Evolutionary conservation across 1,140 invertebrate species (phyloP).

Genomic region (Brachionus manjavacas): DNA sequence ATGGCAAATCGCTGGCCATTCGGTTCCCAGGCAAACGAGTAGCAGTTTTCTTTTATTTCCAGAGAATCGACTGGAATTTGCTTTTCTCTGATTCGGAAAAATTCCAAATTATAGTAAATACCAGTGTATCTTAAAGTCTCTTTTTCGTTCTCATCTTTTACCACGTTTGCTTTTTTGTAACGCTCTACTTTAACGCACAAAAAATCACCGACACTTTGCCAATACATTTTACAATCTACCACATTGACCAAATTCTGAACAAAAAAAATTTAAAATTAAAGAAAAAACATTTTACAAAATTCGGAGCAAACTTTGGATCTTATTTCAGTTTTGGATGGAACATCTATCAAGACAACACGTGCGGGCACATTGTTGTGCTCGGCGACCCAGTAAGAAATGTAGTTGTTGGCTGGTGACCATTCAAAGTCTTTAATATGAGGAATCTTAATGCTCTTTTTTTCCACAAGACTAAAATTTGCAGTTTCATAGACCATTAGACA

Average conservation of each 20-base stretch:
- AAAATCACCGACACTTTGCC: slow-evolving; percentile 97
- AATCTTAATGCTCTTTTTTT: slow-evolving; percentile 90
- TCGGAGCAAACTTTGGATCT: slow-evolving; percentile 56
- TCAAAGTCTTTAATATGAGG: slow-evolving; percentile 71
- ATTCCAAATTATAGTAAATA: slow-evolving; percentile 97
- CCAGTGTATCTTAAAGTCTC: slow-evolving; percentile 65
- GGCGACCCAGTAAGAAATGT: slow-evolving; percentile 95
- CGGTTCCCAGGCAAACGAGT: slow-evolving; percentile 95
- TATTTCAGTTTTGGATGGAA: slow-evolving; percentile 76
- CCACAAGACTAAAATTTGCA: slow-evolving; percentile 71
- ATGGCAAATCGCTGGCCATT: slow-evolving; percentile 90
- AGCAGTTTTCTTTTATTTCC: slow-evolving; percentile 67
- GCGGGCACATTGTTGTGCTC: slow-evolving; percentile 70
- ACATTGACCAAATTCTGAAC: slow-evolving; percentile 86
- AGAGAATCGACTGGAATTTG: slow-evolving; percentile 95
- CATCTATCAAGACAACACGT: slow-evolving; percentile 59
- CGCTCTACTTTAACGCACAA: slow-evolving; percentile 96
- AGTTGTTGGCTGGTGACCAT: slow-evolving; percentile 94
- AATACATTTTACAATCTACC: slow-evolving; percentile 94
- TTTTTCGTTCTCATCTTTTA: slow-evolving; percentile 68
- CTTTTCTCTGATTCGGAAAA: slow-evolving; percentile 90
- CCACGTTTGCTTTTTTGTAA: slow-evolving; percentile 78
- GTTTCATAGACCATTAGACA: slow-evolving; percentile 90
- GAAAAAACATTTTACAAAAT: not conserved
- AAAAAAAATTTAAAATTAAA: not conserved